A percentile compares a stretch with the other conserved stretches of the same genome.
Evolutionary conservation across 2,113 vertebrate genomes (phyloP).

Genomic region (Mionectes macconnelli): DNA sequence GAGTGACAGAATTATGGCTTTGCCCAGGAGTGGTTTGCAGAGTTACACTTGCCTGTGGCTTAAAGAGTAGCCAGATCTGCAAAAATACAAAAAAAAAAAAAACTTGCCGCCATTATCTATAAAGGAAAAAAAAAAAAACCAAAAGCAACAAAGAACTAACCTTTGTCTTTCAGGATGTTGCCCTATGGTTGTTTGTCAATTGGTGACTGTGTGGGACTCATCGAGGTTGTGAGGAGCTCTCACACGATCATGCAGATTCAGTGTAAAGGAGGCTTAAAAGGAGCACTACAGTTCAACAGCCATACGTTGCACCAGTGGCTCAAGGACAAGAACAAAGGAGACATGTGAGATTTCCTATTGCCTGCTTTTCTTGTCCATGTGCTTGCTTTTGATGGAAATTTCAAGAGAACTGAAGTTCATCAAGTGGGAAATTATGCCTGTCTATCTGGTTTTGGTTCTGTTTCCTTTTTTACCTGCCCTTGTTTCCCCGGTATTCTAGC

Average conservation of each 20-base stretch:
- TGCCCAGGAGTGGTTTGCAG: not conserved
- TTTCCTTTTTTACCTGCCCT: not conserved
- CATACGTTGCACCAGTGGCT: slow-evolving; percentile 97
- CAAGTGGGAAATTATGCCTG: not conserved
- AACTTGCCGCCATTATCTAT: not conserved
- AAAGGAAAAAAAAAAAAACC: not conserved
- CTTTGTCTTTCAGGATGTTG: slow-evolving; percentile 85
- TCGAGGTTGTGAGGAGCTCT: slow-evolving; percentile 96
- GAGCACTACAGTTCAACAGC: slow-evolving; percentile 96
- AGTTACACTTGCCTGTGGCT: not conserved
- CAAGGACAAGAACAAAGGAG: slow-evolving; percentile 98
- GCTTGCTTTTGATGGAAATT: not conserved
- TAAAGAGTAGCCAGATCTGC: not conserved
- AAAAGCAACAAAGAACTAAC: fast-evolving
- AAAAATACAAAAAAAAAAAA: not conserved
- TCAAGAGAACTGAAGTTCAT: not conserved
- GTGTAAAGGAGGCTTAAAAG: slow-evolving; percentile 96
- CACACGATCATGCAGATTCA: slow-evolving; percentile 99
- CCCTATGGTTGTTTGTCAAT: slow-evolving; percentile 96
- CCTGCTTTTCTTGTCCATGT: not conserved
- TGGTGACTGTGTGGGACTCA: slow-evolving; percentile 96
- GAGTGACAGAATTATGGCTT: not conserved
- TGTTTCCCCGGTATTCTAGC: not conserved
- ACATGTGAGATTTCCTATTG: slow-evolving; percentile 82
- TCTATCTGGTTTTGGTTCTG: not conserved